These are phyloP conservation scores for Drosophila truncata DNA, from an alignment of 1,140 invertebrate species.

Conservation along the genomic window DNA sequence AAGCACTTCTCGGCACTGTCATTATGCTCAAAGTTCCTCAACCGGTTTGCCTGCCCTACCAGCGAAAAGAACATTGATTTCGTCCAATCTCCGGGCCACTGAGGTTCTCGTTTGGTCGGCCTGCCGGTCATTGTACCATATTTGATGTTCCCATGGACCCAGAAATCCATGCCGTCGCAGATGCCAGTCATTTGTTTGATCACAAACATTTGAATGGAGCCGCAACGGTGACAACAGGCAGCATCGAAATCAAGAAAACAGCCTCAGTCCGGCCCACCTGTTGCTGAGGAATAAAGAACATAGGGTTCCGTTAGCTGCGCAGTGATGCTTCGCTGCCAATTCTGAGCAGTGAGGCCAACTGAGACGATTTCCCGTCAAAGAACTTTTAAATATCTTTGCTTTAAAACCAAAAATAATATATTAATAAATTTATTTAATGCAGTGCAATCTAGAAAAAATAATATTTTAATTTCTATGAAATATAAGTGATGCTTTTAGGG, in stretches of 20 bases:
- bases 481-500: too few species aligned
- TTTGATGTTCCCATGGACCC: conserved; percentile 30
- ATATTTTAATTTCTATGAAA: not conserved
- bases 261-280: conserved; percentile 47
- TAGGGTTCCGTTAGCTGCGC: conserved; percentile 62
- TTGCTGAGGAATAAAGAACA: conserved; percentile 48
- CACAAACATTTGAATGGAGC: conserved; percentile 66
- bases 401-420: not conserved
- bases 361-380: conserved; percentile 21
- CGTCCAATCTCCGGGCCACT: conserved; percentile 25
- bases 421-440: not conserved
- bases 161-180: conserved; percentile 3
- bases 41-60: conserved; percentile 59
- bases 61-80: conserved; percentile 28
- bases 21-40: conserved; percentile 57
- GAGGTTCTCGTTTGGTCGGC: conserved; percentile 23
- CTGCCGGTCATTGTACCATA: conserved; percentile 59
- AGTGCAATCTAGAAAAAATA: not conserved
- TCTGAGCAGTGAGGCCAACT: conserved; percentile 5
- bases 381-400: not conserved
- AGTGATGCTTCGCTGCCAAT: conserved; percentile 21
- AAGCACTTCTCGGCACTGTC: conserved; percentile 62
- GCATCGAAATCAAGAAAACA: conserved; percentile 22
- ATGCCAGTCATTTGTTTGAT: conserved; percentile 57
- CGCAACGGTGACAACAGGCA: conserved; percentile 23